phyloP scores from a whole-genome alignment of 2,888 invertebrate genomes.

The Drosophila fungiperda region DNA sequence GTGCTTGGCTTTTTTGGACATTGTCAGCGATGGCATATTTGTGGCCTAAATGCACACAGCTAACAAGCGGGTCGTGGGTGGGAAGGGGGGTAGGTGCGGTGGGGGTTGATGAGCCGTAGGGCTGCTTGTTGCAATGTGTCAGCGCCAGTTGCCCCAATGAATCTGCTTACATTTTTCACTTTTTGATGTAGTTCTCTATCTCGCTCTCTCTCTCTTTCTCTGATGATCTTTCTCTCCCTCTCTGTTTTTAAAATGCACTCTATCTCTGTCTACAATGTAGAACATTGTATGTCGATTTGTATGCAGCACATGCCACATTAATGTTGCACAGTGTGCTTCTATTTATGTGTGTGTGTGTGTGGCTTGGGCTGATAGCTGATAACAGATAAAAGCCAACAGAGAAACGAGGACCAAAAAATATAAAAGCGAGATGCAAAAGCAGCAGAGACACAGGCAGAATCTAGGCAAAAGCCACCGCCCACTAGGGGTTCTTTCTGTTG shows the following conservation, averaged over 20 bases:
- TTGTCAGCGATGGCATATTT: conserved; percentile 77
- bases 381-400: conserved; percentile 48
- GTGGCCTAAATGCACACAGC: conserved; percentile 73
- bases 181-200: conserved; percentile 50
- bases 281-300: conserved; percentile 30
- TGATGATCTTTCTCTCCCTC: background rate
- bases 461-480: conserved; percentile 54
- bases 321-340: conserved; percentile 40
- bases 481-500: conserved; percentile 41
- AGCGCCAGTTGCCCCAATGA: conserved; percentile 75
- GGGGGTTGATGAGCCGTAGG: conserved; percentile 20
- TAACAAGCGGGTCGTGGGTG: background rate
- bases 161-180: conserved; percentile 73
- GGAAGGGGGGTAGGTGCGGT: background rate
- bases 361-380: conserved; percentile 66
- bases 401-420: conserved; percentile 22
- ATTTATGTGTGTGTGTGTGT: conserved; percentile 15
- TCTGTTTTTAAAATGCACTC: background rate
- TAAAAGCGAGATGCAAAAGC: conserved; percentile 6
- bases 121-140: conserved; percentile 61
- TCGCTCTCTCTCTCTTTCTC: conserved; percentile 3
- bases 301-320: conserved; percentile 48
- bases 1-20: conserved; percentile 66
- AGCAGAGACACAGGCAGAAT: conserved; percentile 2
- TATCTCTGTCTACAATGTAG: background rate